Percentiles rank a stretch among this genome's conserved stretches.
phyloP scores from a whole-genome alignment of 2,888 invertebrate species.

The Orthosia incerta region DNA sequence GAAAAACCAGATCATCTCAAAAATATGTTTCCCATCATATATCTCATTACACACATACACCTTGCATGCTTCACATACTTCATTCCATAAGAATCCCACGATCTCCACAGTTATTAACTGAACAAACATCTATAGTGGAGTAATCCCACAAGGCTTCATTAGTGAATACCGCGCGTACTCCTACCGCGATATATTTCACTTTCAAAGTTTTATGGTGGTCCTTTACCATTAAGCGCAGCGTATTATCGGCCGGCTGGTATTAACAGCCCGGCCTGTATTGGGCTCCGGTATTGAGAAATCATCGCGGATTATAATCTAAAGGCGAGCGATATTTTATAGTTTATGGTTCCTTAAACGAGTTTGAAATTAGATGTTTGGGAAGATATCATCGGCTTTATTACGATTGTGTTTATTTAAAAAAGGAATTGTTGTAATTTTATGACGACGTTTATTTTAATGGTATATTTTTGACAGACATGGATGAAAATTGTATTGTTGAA shows the following conservation, averaged over 20 bases:
- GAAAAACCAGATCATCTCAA: background rate
- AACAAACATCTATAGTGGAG: conserved; percentile 22
- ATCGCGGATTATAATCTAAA: conserved; percentile 62
- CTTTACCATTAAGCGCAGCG: conserved; percentile 52
- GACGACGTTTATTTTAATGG: background rate
- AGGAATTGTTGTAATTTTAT: background rate
- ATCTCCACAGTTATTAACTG: conserved; percentile 6
- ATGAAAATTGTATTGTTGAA: no score
- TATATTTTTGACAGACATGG: background rate
- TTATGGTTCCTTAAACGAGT: conserved; percentile 35
- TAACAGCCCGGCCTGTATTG: conserved; percentile 39
- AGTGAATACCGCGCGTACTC: conserved; percentile 47
- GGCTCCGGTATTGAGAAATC: conserved; percentile 62
- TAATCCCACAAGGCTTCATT: conserved; percentile 50
- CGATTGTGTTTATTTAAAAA: conserved; percentile 4
- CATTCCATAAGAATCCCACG: conserved; percentile 37
- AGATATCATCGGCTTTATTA: background rate
- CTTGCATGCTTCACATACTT: conserved; percentile 19
- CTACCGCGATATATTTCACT: conserved; percentile 49
- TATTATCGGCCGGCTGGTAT: conserved; percentile 39
- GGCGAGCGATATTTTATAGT: conserved; percentile 48
- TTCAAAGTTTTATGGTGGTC: conserved; percentile 46
- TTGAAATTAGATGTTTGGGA: conserved; percentile 30
- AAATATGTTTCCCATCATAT: conserved; percentile 7
- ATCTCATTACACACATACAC: background rate